Conservation (phyloP, 92 coral and sea anemone species). For the Palythoa heliodiscus region DNA sequence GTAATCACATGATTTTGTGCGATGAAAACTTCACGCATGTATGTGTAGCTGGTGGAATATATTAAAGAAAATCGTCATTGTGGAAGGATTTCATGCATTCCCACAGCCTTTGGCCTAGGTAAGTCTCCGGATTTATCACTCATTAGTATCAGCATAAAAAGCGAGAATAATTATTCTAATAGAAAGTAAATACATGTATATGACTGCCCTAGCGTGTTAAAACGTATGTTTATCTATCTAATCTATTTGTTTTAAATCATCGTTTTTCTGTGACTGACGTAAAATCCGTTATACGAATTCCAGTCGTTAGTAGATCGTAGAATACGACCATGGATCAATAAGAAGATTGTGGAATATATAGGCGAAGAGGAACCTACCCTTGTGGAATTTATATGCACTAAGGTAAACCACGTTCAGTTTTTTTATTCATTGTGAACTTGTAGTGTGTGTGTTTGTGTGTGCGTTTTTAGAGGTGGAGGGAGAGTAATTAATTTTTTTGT, state of each 20-base stretch:
- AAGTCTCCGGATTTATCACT: conserved; percentile 33
- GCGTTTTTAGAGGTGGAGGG: too few species aligned
- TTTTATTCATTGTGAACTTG: too few species aligned
- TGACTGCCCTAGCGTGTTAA: background rate
- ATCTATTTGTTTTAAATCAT: background rate
- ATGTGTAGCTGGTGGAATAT: conserved; percentile 27
- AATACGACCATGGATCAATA: conserved; percentile 99
- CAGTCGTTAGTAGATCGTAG: conserved; percentile 98
- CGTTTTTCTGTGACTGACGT: conserved; percentile 16
- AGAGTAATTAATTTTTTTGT: too few species aligned
- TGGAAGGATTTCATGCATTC: conserved; percentile 12
- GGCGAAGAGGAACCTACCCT: conserved; percentile 98
- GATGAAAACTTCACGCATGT: conserved; percentile 2
- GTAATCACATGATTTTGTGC: conserved; percentile 16
- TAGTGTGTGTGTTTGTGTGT: too few species aligned
- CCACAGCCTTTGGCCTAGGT: conserved; percentile 37
- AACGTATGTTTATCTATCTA: background rate
- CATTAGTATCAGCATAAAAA: background rate
- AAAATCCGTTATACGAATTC: conserved; percentile 32
- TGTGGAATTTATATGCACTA: conserved; percentile 95
- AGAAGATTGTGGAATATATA: conserved; percentile 96
- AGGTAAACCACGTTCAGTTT: conserved; percentile 58
- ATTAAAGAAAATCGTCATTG: conserved; percentile 4
- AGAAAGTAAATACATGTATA: background rate
- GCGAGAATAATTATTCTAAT: background rate